A percentile compares a stretch with the other conserved stretches of the same genome.
Conservation (phyloP, 2,888 invertebrate species). For the Cheiracanthium punctorium region DNA sequence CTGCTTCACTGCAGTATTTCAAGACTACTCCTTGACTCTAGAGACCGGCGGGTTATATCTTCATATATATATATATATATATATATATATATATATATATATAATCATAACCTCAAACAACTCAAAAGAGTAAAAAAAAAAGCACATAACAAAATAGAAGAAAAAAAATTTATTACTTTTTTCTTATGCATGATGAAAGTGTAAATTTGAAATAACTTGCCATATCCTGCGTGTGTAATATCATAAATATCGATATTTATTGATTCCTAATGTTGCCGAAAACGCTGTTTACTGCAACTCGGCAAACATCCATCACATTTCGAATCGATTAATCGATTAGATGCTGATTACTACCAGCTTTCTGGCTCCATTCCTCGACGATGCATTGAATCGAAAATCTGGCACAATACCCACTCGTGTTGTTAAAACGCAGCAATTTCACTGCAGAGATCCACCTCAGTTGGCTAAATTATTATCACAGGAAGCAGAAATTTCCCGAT, state of each 20-base stretch:
- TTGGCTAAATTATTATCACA: not conserved
- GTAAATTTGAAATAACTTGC: no score
- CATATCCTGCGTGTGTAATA: not conserved
- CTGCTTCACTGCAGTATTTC: no score
- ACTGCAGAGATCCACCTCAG: not conserved
- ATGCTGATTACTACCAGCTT: slow-evolving; percentile 64
- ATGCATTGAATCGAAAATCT: slow-evolving; percentile 64
- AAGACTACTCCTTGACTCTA: no score
- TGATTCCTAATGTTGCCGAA: slow-evolving; percentile 63
- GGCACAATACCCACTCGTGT: slow-evolving; percentile 48
- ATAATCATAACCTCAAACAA: no score
- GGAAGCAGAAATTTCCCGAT: not conserved
- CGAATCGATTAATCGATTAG: slow-evolving; percentile 67
- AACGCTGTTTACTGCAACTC: slow-evolving; percentile 65
- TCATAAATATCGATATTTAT: slow-evolving; percentile 65
- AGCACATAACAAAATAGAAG: no score
- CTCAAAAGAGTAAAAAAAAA: no score
- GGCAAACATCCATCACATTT: slow-evolving; percentile 43
- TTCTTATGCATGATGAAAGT: slow-evolving; percentile 14
- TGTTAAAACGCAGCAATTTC: not conserved
- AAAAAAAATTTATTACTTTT: no score
- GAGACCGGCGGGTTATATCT: no score
- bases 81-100: no score
- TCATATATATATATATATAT: no score
- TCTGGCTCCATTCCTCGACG: slow-evolving; percentile 55